phyloP scores from a whole-genome alignment of 2,888 invertebrate genomes.

The Sussaba pulchella region DNA sequence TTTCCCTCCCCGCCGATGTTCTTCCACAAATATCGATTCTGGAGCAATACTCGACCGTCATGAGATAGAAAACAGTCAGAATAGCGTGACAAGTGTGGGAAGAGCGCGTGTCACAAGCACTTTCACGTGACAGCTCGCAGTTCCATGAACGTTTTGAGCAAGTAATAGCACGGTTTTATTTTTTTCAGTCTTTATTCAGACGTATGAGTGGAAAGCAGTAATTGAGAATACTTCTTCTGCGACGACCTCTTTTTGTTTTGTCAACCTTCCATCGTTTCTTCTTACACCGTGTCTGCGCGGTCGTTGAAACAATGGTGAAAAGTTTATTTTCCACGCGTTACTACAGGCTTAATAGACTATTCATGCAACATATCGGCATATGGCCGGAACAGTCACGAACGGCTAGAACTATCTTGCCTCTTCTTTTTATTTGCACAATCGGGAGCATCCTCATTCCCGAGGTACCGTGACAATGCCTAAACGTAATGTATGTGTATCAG shows the following conservation, averaged over 20 bases:
- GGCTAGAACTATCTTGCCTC: neutral
- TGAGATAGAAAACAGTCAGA: neutral
- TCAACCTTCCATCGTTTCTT: too few relatives aligned
- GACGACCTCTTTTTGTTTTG: neutral
- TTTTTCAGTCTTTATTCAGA: neutral
- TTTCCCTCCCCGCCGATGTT: neutral
- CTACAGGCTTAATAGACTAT: slow-evolving; percentile 10
- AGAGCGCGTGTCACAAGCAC: neutral
- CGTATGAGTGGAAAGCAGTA: neutral
- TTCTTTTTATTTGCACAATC: neutral
- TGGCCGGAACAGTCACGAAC: slow-evolving; percentile 25
- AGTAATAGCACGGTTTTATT: neutral
- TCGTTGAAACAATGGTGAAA: neutral
- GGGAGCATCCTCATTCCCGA: slow-evolving; percentile 18
- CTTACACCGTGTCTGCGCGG: too few relatives aligned
- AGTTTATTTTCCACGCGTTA: slow-evolving; percentile 8
- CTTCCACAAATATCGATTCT: neutral
- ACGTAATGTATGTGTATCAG: too few relatives aligned
- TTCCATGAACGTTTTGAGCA: neutral
- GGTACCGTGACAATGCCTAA: neutral
- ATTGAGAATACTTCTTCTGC: neutral
- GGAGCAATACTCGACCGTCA: neutral
- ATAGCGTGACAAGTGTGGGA: neutral
- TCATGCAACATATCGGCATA: slow-evolving; percentile 18
- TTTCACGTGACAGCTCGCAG: neutral